Percentiles rank a stretch among this genome's conserved stretches.
These are phyloP conservation scores for Mesoclemmys tuberculata DNA, from an alignment of 2,113 vertebrate species.

Conservation along the genomic window DNA sequence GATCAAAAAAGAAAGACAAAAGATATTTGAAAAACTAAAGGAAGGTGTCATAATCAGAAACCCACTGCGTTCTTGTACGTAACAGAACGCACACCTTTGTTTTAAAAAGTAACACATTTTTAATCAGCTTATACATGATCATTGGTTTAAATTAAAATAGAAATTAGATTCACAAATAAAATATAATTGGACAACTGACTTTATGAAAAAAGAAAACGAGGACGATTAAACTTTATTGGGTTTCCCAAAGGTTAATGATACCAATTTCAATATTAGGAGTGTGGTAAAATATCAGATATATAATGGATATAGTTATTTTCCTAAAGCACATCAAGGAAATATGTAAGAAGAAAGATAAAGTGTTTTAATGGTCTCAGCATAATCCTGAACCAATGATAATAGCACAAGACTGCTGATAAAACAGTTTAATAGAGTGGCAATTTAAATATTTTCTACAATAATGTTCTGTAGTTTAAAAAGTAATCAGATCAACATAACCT, in stretches of 20 bases:
- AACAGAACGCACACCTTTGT: slow-evolving; percentile 59
- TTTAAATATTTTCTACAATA: slow-evolving; percentile 84
- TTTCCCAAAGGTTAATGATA: slow-evolving; percentile 82
- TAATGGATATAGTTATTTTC: slow-evolving; percentile 77
- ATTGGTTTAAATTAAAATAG: slow-evolving; percentile 78
- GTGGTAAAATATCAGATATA: slow-evolving; percentile 75
- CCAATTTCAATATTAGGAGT: slow-evolving; percentile 80
- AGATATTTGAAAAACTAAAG: background rate
- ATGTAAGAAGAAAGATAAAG: slow-evolving; percentile 73
- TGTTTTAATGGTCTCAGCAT: slow-evolving; percentile 79
- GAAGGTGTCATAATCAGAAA: slow-evolving; percentile 35
- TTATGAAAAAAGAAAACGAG: slow-evolving; percentile 77
- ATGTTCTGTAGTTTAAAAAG: slow-evolving; percentile 84
- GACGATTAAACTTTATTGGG: slow-evolving; percentile 81
- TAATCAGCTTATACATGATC: slow-evolving; percentile 40
- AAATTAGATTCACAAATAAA: slow-evolving; percentile 81
- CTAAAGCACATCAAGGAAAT: slow-evolving; percentile 75
- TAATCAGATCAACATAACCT: slow-evolving; percentile 86
- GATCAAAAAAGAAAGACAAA: slow-evolving; percentile 17
- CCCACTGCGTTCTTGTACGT: background rate
- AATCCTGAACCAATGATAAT: slow-evolving; percentile 81
- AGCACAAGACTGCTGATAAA: slow-evolving; percentile 79
- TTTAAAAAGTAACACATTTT: slow-evolving; percentile 62
- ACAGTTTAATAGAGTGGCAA: slow-evolving; percentile 83
- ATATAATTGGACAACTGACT: slow-evolving; percentile 78